Evolutionary conservation across 2,888 invertebrate species (phyloP).

Genomic region (Aphelenchoides bicaudatus): DNA sequence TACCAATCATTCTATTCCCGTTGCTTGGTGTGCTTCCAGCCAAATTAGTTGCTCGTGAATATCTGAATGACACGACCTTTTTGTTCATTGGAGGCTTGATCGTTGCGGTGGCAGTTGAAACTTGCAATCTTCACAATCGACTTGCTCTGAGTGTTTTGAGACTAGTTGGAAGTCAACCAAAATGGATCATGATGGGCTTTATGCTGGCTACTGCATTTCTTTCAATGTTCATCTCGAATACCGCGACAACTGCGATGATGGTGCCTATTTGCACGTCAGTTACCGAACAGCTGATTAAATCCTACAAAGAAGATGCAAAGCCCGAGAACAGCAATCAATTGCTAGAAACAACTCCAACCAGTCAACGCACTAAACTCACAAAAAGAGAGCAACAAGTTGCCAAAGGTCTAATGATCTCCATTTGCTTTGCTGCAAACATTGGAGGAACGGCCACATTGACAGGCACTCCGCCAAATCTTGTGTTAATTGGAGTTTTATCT

Average conservation of each 20-base stretch:
- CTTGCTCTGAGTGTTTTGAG: conserved; percentile 41
- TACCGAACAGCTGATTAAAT: conserved; percentile 38
- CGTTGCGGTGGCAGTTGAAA: conserved; percentile 59
- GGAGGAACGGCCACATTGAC: conserved; percentile 48
- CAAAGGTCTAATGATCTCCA: conserved; percentile 43
- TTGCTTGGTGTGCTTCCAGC: conserved; percentile 49
- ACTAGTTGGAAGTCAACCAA: conserved; percentile 52
- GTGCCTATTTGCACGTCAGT: conserved; percentile 47
- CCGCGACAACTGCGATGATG: conserved; percentile 60
- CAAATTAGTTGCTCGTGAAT: conserved; percentile 46
- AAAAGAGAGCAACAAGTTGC: conserved; percentile 33
- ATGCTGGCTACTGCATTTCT: conserved; percentile 56
- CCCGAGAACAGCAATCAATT: conserved; percentile 28
- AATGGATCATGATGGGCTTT: conserved; percentile 58
- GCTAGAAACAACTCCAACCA: too few relatives aligned
- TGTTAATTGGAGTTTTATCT: conserved; percentile 38
- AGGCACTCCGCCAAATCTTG: conserved; percentile 48
- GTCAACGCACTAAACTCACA: too few relatives aligned
- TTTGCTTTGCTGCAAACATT: conserved; percentile 48
- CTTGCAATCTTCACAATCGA: conserved; percentile 52
- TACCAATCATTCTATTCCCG: conserved; percentile 57
- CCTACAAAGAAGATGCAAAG: conserved; percentile 41
- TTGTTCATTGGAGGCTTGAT: conserved; percentile 59
- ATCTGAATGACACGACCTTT: conserved; percentile 55
- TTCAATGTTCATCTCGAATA: conserved; percentile 63